phyloP scores from a whole-genome alignment of 2,888 invertebrate species.

The Torymus auratus region DNA sequence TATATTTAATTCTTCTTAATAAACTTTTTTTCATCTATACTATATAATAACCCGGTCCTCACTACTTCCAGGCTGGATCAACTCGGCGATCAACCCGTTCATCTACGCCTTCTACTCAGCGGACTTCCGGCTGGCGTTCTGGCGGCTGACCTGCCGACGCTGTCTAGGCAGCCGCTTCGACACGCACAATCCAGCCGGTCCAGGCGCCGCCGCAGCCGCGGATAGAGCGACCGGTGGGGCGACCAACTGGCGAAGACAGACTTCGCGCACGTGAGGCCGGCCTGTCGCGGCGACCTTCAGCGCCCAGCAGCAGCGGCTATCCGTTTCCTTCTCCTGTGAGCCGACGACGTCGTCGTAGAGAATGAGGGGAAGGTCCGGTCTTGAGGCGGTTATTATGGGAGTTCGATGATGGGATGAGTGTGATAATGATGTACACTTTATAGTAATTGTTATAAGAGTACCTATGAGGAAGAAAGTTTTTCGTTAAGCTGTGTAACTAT shows the following conservation, averaged over 20 bases:
- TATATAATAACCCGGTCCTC: no score
- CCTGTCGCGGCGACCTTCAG: no score
- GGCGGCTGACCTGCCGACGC: constrained; percentile 87
- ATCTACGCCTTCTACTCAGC: constrained; percentile 94
- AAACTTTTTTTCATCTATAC: no score
- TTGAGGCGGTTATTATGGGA: no score
- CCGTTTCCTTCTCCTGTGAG: not conserved
- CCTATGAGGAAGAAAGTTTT: no score
- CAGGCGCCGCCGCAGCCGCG: not conserved
- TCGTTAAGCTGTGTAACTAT: no score
- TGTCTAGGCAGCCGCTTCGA: constrained; percentile 77
- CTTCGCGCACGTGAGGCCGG: constrained; percentile 52
- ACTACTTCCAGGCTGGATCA: constrained; percentile 84
- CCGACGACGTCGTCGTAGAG: not conserved
- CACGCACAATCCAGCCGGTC: constrained; percentile 16
- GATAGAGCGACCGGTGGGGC: not conserved
- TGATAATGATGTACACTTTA: no score
- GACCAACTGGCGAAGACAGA: constrained; percentile 48
- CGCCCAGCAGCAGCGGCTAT: no score
- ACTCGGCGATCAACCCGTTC: constrained; percentile 93
- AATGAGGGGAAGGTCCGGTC: no score
- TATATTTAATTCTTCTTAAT: no score
- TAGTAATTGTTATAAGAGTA: no score
- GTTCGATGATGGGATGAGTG: no score
- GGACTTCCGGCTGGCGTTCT: constrained; percentile 91